phyloP scores from a whole-genome alignment of 1,140 invertebrate species.

The Leptopilina clavipes region DNA sequence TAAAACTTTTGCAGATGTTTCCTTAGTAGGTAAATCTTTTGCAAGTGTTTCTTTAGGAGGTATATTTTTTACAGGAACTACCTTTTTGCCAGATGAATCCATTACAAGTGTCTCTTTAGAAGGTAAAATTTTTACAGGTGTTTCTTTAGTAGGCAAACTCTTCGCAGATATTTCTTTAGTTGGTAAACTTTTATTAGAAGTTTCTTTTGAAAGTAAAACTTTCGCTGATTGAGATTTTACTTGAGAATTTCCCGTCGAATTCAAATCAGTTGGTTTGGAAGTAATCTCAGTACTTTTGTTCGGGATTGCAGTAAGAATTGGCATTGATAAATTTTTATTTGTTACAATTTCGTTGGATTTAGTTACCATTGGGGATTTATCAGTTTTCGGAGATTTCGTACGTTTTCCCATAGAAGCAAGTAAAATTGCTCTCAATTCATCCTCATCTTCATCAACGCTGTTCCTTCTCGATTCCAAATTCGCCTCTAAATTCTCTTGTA shows the following conservation, averaged over 20 bases:
- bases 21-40: no score
- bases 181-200: no score
- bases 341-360: neutral
- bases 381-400: constrained; percentile 46
- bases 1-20: no score
- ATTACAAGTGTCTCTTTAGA: no score
- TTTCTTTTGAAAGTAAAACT: neutral
- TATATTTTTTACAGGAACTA: no score
- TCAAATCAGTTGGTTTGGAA: no score
- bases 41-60: no score
- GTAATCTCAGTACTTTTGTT: neutral
- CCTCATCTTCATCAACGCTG: constrained; percentile 71
- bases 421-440: constrained; percentile 64
- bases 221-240: neutral
- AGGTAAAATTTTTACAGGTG: no score
- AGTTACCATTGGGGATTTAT: neutral
- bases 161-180: no score
- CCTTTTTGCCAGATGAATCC: no score
- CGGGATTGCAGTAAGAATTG: no score
- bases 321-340: neutral
- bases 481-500: neutral
- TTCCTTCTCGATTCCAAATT: constrained; percentile 51
- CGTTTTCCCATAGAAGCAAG: constrained; percentile 67
- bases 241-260: neutral
- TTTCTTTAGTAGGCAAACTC: no score